Percentiles rank a stretch among this genome's conserved stretches.
Conservation (phyloP, 1,140 invertebrate species). For the Lysiphlebus fabarum region DNA sequence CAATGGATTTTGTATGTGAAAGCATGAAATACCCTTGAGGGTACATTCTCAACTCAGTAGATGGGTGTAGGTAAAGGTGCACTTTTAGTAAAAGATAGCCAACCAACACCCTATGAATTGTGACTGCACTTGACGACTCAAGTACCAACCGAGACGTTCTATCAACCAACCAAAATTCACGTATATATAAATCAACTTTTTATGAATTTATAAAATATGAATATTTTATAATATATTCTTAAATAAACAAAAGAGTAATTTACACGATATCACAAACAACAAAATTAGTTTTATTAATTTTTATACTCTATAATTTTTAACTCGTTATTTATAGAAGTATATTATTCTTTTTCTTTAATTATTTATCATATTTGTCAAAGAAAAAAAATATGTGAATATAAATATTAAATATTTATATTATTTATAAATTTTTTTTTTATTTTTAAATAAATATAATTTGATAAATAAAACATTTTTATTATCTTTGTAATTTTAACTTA, state of each 20-base stretch:
- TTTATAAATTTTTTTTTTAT: no score
- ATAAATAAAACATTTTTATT: no score
- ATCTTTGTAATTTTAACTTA: not conserved
- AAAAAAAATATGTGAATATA: no score
- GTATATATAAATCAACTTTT: constrained; percentile 24
- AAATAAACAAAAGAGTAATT: constrained; percentile 12
- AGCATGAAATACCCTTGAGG: not conserved
- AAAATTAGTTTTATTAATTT: not conserved
- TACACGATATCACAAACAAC: constrained; percentile 19
- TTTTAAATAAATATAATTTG: no score
- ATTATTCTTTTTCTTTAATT: no score
- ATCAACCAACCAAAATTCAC: not conserved
- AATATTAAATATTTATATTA: no score
- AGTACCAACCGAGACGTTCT: constrained; percentile 39
- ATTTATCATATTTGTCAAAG: no score
- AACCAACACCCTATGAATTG: constrained; percentile 27
- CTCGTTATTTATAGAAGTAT: no score
- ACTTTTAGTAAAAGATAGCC: constrained; percentile 39
- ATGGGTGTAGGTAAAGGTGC: constrained; percentile 29
- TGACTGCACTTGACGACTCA: constrained; percentile 36
- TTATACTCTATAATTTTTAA: no score
- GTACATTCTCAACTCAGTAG: not conserved
- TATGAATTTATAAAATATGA: constrained; percentile 25
- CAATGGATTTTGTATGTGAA: constrained; percentile 5
- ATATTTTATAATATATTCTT: constrained; percentile 34